Percentiles rank a stretch among this genome's conserved stretches.
Conservation (phyloP, 1,140 invertebrate species). For the Drosophila erecta region DNA sequence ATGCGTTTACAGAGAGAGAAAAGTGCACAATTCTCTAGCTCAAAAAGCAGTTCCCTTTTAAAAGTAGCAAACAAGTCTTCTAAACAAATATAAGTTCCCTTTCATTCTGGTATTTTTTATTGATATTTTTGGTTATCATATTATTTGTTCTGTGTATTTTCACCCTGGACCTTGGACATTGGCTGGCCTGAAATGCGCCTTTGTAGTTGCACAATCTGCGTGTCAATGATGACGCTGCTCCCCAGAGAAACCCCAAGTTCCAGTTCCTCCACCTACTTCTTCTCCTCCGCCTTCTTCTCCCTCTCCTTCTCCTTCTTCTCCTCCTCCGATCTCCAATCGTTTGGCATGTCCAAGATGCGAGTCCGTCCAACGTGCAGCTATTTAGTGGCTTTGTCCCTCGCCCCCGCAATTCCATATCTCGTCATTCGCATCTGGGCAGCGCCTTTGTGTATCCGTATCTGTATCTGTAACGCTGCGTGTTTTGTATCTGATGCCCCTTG, state of each 20-base stretch:
- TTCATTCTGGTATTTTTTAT: not conserved
- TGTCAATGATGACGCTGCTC: constrained; percentile 68
- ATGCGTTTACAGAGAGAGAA: constrained; percentile 3
- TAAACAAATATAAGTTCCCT: too few relatives aligned
- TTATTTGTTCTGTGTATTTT: not conserved
- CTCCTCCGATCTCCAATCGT: constrained; percentile 42
- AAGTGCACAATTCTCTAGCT: not conserved
- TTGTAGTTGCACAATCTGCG: constrained; percentile 80
- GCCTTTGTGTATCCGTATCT: constrained; percentile 26
- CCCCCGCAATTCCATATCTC: constrained; percentile 31
- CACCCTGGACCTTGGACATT: constrained; percentile 1
- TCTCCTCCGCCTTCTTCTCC: not conserved
- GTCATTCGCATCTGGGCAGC: constrained; percentile 19
- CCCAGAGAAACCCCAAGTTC: constrained; percentile 46
- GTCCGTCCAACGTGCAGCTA: constrained; percentile 73
- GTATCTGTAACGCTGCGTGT: constrained; percentile 60
- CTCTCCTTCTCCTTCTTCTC: not conserved
- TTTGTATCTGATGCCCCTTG: constrained; percentile 55
- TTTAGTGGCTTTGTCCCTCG: constrained; percentile 65
- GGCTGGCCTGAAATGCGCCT: constrained; percentile 36
- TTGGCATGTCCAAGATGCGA: constrained; percentile 78
- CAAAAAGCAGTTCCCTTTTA: too few relatives aligned
- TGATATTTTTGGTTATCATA: too few relatives aligned
- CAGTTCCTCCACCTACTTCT: constrained; percentile 8
- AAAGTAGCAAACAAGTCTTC: not conserved